Evolutionary conservation across 1,140 invertebrate species (phyloP).

Genomic region (Ceratina australensis): DNA sequence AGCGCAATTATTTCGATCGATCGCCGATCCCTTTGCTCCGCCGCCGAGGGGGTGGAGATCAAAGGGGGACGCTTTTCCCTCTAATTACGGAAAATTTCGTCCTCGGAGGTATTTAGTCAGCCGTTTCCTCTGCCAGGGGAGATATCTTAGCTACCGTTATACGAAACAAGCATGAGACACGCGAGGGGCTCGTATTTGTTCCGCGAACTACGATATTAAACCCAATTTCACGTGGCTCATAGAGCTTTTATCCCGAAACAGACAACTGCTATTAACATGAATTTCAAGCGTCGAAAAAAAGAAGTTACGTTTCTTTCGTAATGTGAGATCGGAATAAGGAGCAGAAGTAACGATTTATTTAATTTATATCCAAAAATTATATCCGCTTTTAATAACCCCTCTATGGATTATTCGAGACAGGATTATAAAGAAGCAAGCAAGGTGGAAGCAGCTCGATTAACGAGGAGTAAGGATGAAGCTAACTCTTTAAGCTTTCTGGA

Average conservation of each 20-base stretch:
- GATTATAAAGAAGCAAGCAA: too few species aligned
- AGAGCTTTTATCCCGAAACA: neutral
- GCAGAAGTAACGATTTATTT: too few species aligned
- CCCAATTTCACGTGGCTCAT: neutral
- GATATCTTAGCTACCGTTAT: neutral
- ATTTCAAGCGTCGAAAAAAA: too few species aligned
- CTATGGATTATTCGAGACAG: too few species aligned
- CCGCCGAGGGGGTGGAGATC: slow-evolving; percentile 26
- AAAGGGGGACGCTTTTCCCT: slow-evolving; percentile 36
- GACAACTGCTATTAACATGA: neutral
- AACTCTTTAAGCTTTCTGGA: neutral
- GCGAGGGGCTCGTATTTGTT: slow-evolving; percentile 1
- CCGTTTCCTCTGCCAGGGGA: slow-evolving; percentile 18
- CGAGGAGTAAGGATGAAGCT: neutral
- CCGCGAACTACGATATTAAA: neutral
- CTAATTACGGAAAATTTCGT: slow-evolving; percentile 52
- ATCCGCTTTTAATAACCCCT: too few species aligned
- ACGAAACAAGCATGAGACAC: slow-evolving; percentile 5
- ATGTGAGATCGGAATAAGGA: too few species aligned
- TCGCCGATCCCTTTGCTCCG: neutral
- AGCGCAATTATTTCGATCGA: slow-evolving; percentile 42
- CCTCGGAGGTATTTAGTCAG: slow-evolving; percentile 36
- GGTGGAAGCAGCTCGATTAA: neutral
- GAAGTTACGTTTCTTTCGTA: too few species aligned
- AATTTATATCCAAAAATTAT: too few species aligned